Percentiles rank a stretch among this genome's conserved stretches.
Evolutionary conservation across 2,888 invertebrate species (phyloP).

Genomic region (Ceramica pisi): DNA sequence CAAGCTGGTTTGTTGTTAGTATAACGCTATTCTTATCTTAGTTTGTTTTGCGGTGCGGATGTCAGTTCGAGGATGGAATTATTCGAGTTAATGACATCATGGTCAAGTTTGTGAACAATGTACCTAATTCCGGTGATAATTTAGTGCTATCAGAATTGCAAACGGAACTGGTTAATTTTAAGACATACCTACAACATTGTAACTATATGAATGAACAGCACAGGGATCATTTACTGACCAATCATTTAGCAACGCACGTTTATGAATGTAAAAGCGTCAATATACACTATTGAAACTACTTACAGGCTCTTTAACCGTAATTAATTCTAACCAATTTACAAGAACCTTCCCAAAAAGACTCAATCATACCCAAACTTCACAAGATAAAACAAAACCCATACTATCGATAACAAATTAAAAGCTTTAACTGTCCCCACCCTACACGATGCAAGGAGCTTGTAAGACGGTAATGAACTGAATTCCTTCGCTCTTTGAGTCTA

Average conservation of each 20-base stretch:
- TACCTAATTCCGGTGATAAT: constrained; percentile 41
- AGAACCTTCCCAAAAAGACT: too few species aligned
- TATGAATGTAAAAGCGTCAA: neutral
- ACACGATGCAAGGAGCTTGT: constrained; percentile 72
- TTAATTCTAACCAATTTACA: neutral
- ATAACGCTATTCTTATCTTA: constrained; percentile 44
- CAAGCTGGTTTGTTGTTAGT: constrained; percentile 55
- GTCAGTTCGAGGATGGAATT: neutral
- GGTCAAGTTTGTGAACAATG: constrained; percentile 19
- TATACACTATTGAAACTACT: neutral
- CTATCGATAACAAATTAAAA: constrained; percentile 53
- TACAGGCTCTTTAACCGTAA: neutral
- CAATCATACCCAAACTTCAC: neutral
- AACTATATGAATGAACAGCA: neutral
- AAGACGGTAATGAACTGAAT: constrained; percentile 89
- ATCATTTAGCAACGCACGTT: neutral
- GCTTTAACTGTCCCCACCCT: constrained; percentile 65
- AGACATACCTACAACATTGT: constrained; percentile 30
- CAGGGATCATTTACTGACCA: neutral
- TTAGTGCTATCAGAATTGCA: constrained; percentile 23
- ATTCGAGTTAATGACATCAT: constrained; percentile 36
- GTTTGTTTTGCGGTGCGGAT: constrained; percentile 8
- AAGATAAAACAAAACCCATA: neutral
- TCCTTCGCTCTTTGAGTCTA: constrained; percentile 80
- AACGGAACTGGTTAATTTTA: constrained; percentile 21